These are phyloP conservation scores for Myotis findleyi DNA, from an alignment of 2,797 vertebrate species.

Conservation along the genomic window DNA sequence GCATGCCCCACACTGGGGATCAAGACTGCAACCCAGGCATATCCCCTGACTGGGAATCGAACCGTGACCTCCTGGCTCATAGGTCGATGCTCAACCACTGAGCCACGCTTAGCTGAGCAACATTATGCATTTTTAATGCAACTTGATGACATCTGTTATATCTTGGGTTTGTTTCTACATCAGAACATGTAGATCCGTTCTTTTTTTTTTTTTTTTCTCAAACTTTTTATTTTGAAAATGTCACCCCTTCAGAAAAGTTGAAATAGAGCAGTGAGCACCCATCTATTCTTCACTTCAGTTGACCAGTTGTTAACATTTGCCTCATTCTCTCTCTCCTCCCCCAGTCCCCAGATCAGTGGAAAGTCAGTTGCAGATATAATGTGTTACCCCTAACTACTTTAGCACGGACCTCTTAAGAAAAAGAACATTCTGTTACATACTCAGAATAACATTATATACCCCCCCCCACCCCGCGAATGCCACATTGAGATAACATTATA, in stretches of 20 bases:
- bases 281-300: accelerated
- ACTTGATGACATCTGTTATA: neutral
- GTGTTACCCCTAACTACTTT: neutral
- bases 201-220: neutral
- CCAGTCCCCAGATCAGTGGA: neutral
- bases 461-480: neutral
- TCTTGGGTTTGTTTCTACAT: neutral
- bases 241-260: neutral
- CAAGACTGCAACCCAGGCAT: too few species aligned
- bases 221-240: neutral
- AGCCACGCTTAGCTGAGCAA: neutral
- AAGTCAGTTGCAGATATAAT: neutral
- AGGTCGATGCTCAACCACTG: too few species aligned
- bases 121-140: neutral
- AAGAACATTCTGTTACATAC: neutral
- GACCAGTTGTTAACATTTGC: accelerated
- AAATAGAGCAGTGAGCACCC: accelerated
- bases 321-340: accelerated
- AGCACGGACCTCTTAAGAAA: neutral
- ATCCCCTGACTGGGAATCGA: too few species aligned
- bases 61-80: too few species aligned
- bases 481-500: accelerated
- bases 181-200: neutral
- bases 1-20: too few species aligned
- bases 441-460: neutral